phyloP scores from a whole-genome alignment of 1,140 invertebrate genomes.

The Diploscapter pachys region DNA sequence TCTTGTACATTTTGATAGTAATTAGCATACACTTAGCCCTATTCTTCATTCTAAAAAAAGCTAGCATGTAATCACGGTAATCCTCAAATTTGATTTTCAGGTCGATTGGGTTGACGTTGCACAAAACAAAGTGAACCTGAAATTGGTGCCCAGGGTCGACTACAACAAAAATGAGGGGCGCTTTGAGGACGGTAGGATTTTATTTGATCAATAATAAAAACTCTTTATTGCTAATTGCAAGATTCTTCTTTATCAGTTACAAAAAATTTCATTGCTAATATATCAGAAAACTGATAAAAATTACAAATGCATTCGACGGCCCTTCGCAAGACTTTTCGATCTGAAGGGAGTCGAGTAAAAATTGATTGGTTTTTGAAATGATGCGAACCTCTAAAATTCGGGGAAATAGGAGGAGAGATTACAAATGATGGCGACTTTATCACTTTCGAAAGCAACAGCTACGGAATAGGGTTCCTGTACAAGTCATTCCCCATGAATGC shows the following conservation, averaged over 20 bases:
- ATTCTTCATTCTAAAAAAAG: too few species aligned
- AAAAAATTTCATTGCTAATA: slow-evolving; percentile 18
- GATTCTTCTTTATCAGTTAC: too few species aligned
- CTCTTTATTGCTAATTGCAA: too few species aligned
- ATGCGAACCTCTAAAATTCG: slow-evolving; percentile 41
- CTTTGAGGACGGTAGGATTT: slow-evolving; percentile 57
- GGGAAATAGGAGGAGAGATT: slow-evolving; percentile 87
- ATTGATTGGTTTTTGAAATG: neutral
- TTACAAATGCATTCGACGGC: slow-evolving; percentile 64
- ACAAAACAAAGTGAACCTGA: slow-evolving; percentile 91
- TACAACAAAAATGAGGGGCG: slow-evolving; percentile 84
- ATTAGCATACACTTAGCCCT: too few species aligned
- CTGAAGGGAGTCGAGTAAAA: slow-evolving; percentile 84
- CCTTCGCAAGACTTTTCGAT: slow-evolving; percentile 86
- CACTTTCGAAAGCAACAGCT: slow-evolving; percentile 92
- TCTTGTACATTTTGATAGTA: neutral
- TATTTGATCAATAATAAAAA: too few species aligned
- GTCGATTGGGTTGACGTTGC: slow-evolving; percentile 71
- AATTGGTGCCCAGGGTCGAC: slow-evolving; percentile 89
- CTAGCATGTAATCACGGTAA: too few species aligned
- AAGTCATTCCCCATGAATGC: slow-evolving; percentile 91
- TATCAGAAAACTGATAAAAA: slow-evolving; percentile 39
- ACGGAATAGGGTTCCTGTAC: slow-evolving; percentile 86
- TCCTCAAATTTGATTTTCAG: too few species aligned
- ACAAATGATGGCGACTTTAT: slow-evolving; percentile 92